Conservation (phyloP, 2,888 invertebrate species). For the Pristionchus entomophagus region DNA sequence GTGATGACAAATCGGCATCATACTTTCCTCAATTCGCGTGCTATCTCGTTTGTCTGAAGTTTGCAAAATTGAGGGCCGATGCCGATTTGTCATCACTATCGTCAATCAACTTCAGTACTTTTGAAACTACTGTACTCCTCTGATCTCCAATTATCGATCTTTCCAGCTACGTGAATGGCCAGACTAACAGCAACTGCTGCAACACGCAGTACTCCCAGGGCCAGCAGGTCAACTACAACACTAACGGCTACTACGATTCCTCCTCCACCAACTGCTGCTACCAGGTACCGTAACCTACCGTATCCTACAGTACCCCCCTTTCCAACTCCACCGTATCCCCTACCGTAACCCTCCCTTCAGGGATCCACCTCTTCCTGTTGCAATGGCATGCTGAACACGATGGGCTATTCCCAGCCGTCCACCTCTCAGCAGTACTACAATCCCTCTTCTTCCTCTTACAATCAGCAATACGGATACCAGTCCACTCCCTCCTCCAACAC, state of each 20-base stretch:
- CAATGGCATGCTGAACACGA: background rate
- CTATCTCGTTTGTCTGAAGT: too few relatives aligned
- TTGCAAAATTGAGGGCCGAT: too few relatives aligned
- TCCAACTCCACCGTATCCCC: background rate
- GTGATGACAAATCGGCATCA: too few relatives aligned
- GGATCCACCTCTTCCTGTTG: background rate
- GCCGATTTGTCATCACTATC: too few relatives aligned
- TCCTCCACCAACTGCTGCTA: slow-evolving; percentile 25
- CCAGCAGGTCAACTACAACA: slow-evolving; percentile 3
- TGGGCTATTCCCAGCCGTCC: slow-evolving; percentile 32
- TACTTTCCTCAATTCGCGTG: too few relatives aligned
- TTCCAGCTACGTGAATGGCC: slow-evolving; percentile 12
- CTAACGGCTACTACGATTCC: background rate
- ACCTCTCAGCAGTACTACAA: slow-evolving; percentile 16
- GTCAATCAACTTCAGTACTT: too few relatives aligned
- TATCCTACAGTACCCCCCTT: background rate
- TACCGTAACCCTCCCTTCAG: background rate
- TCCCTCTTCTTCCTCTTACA: slow-evolving; percentile 35
- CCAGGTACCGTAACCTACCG: slow-evolving; percentile 31
- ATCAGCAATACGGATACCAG: background rate
- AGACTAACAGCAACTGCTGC: slow-evolving; percentile 12
- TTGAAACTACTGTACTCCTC: background rate
- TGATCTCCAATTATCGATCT: background rate
- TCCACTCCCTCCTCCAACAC: slow-evolving; percentile 35
- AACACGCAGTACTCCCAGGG: slow-evolving; percentile 13